phyloP scores from a whole-genome alignment of 2,888 invertebrate genomes.

The Cephus spinipes region DNA sequence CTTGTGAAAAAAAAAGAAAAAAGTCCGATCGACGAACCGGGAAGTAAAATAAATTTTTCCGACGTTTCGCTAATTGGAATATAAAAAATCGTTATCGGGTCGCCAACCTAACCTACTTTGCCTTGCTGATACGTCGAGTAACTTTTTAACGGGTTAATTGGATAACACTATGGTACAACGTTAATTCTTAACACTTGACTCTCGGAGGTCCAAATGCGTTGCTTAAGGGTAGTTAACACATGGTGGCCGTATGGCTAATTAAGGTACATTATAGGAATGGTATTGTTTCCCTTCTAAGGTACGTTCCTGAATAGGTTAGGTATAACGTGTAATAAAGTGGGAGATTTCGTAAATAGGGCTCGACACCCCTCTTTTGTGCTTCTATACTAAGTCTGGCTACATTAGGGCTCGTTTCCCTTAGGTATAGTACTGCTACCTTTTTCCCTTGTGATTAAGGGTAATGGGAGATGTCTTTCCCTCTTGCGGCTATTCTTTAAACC shows the following conservation, averaged over 20 bases:
- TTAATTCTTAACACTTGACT: not conserved
- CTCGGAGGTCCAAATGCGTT: not conserved
- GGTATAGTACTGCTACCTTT: conserved; percentile 24
- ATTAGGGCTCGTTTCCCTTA: conserved; percentile 15
- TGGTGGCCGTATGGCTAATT: not conserved
- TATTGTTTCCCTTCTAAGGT: not conserved
- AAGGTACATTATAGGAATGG: not conserved
- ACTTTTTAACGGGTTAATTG: not conserved
- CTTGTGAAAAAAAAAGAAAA: not conserved
- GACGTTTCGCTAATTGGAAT: not conserved
- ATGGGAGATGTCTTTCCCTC: conserved; percentile 35
- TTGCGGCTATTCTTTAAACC: conserved; percentile 35
- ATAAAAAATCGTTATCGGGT: not conserved
- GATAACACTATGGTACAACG: not conserved
- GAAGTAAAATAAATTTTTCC: not conserved
- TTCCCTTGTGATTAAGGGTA: conserved; percentile 38
- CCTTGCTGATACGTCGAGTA: not conserved
- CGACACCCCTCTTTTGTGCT: conserved; percentile 13
- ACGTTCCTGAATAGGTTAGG: not conserved
- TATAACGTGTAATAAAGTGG: conserved; percentile 22
- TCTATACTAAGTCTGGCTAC: conserved; percentile 11
- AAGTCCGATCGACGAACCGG: not conserved
- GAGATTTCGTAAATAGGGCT: conserved; percentile 20
- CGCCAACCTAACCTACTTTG: not conserved
- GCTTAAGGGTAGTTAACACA: not conserved